Evolutionary conservation across 1,140 invertebrate genomes (phyloP), one percentile per base, ranked within the genome.

Genomic region (Habropoda laboriosa): DNA sequence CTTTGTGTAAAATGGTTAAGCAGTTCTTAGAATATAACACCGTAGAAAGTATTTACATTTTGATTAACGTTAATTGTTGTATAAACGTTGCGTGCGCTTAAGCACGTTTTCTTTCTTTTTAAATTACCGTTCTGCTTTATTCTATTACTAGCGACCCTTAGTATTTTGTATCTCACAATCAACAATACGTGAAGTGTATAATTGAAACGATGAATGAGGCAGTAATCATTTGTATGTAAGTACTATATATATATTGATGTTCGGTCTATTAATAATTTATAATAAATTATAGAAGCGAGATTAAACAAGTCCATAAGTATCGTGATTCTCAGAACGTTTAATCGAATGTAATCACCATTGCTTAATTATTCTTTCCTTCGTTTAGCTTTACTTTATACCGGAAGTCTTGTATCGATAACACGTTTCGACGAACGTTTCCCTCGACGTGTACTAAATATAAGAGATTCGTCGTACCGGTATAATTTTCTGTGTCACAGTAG

Each of bases 1-100:
- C 27, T 45, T 64, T 58, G 45, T 32, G 32, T 77, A 81, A 66
- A n/a, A 70, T 66, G 67, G 30, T 16, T 55, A 57, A 57, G 27
- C 12, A 60, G 30, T 8, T 18, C 18, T 53, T 66, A 47, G 8
- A 38, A 63, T 21, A 47, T 3, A 74, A 32, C 53, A 70, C 49
- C 51, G 18, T 67, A 10, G 32, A 12, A 51, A 1, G n/a, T 68
- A 84, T 84, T 79, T 79, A 84, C 71, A 79, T 81, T 77, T 83
- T 73, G 79, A 81, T 76, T 85, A 47, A 49, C 13, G 16, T 64
- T 27, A 66, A n/a, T 32, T 32, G 2, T 0, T 24, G 8, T 21
- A 18, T n/a, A n/a, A n/a, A n/a, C n/a, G n/a, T n/a, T n/a, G n/a
- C n/a, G n/a, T n/a, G n/a, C n/a, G n/a, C n/a, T n/a, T n/a, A n/a